Base-by-base conservation (phyloP, 2,888 invertebrate species). In the Idaea dimidiata region DNA sequence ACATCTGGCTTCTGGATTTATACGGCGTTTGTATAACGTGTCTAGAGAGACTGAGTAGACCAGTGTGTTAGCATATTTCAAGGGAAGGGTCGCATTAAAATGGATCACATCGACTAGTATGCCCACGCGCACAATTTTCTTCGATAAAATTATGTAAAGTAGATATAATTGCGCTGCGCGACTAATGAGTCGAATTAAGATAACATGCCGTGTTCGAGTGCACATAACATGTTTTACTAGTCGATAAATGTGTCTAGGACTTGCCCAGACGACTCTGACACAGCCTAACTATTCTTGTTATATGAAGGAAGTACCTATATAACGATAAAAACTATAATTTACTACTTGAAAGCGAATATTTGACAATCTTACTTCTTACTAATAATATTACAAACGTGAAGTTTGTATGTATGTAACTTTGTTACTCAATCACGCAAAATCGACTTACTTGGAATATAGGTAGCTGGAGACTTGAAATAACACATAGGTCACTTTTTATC, bases 101-200 rank as follows among this genome's bases (percentile, higher is more conserved):
- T 81, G 80, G 79, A 82, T 82, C 83, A 82, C 80, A 82, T 82
- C 79, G 74, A 67, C 78, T 69, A 71, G 71, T 78, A 69, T 80
- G 85, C 86, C 85, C 85, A 86, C 85, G 85, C 86, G 82, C 79
- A 83, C 86, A 87, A 86, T 88, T 87, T 89, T 86, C 87, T 85
- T 82, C 85, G 86, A 87, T 89, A 87, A 88, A 89, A 88, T 87
- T 86, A 88, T 88, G 86, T 83, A 86, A 88, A 88, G 80, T 85
- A 85, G 82, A 86, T 86, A 87, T 87, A 67, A 67, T 87, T 84
- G 84, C 79, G 77, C 79, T 78, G 77, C 73, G 72, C 78, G 79
- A 80, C 80, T 89, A 89, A 89, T 89, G 87, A 88, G 86, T 77
- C 83, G 78, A 86, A 89, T 89, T 88, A 87, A 87, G 88, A 87